These are phyloP conservation scores for Clarias macrocephalus DNA, from an alignment of 2,113 vertebrate genomes.

Conservation along the genomic window DNA sequence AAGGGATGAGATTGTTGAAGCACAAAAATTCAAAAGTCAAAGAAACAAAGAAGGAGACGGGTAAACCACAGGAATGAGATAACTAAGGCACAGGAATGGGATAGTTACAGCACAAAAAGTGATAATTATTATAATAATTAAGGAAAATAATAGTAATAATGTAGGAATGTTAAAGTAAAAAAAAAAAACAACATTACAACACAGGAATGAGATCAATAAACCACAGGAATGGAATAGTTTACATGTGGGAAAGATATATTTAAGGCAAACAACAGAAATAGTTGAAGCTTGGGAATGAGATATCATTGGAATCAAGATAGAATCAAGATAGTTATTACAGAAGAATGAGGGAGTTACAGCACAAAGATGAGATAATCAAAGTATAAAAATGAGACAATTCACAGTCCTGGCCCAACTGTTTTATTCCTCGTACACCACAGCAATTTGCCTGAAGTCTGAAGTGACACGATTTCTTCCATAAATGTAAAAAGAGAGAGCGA, in stretches of 20 bases:
- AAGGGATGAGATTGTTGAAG: not conserved
- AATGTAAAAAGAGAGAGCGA: not conserved
- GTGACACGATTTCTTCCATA: not conserved
- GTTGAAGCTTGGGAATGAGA: not conserved
- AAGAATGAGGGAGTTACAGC: not conserved
- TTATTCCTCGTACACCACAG: not conserved
- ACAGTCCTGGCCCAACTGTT: not conserved
- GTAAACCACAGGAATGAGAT: not conserved
- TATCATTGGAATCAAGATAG: not conserved
- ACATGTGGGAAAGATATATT: too few species aligned
- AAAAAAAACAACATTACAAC: too few species aligned
- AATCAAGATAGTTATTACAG: not conserved
- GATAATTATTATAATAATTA: not conserved
- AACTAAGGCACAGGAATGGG: not conserved
- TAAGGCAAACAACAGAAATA: not conserved
- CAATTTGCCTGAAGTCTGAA: not conserved
- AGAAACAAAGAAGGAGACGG: not conserved
- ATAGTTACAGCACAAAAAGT: not conserved
- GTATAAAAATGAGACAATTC: not conserved
- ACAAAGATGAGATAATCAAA: not conserved
- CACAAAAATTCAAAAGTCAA: not conserved
- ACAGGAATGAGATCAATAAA: too few species aligned
- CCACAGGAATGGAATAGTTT: too few species aligned
- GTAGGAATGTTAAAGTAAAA: too few species aligned
- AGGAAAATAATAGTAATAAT: too few species aligned